These are phyloP conservation scores for Accipiter cooperii DNA, from an alignment of 2,113 vertebrate genomes.

Conservation along the genomic window DNA sequence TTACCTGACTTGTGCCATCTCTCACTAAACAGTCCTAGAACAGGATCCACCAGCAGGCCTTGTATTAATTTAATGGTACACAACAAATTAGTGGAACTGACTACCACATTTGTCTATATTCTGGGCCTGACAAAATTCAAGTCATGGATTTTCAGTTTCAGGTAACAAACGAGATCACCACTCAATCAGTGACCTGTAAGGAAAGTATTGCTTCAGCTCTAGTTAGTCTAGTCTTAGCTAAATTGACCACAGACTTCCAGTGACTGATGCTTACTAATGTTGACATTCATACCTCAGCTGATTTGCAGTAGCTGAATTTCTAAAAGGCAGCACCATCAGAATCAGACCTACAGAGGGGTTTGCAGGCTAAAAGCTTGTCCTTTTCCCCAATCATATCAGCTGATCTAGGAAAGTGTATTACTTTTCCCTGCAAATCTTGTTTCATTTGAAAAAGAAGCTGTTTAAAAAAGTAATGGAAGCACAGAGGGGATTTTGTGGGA, in stretches of 20 bases:
- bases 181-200: background rate
- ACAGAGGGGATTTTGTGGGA: background rate
- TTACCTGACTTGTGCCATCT: background rate
- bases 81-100: background rate
- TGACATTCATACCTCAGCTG: background rate
- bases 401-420: background rate
- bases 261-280: background rate
- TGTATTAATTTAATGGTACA: background rate
- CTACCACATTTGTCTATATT: background rate
- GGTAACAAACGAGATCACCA: background rate
- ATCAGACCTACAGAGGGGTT: background rate
- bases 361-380: background rate
- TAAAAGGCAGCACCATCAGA: background rate
- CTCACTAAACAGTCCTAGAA: background rate
- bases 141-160: background rate
- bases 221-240: background rate
- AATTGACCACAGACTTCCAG: background rate
- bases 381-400: background rate
- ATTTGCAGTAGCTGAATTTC: background rate
- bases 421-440: background rate
- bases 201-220: background rate
- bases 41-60: background rate
- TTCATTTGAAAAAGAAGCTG: background rate
- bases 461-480: background rate
- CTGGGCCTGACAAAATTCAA: background rate